Percentiles rank a stretch among this genome's conserved stretches.
Conservation (phyloP, 37 sponge, comb jelly and placozoan genomes). For the Agelas oroides region DNA sequence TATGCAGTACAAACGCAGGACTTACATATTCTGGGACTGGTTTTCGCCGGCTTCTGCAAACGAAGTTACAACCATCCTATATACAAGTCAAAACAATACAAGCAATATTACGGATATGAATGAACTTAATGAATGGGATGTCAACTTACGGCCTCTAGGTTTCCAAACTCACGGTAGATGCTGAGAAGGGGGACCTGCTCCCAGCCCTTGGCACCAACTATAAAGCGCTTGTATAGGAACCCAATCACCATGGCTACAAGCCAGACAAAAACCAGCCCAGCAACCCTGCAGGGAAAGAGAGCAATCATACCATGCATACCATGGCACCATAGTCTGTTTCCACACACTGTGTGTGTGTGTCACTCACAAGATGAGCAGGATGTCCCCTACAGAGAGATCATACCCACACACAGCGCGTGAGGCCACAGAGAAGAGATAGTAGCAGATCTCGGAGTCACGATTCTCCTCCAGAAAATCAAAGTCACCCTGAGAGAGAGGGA, state of each 20-base stretch:
- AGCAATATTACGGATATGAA: not conserved
- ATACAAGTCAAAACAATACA: not conserved
- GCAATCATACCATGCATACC: too few species aligned
- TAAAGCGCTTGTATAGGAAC: constrained; percentile 62
- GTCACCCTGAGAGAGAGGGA: constrained; percentile 40
- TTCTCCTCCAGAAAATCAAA: constrained; percentile 80
- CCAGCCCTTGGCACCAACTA: constrained; percentile 82
- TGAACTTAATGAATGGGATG: too few species aligned
- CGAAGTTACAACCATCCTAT: constrained; percentile 89
- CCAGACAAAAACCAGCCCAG: constrained; percentile 54
- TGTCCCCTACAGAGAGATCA: constrained; percentile 46
- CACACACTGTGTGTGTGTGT: too few species aligned
- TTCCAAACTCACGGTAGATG: constrained; percentile 73
- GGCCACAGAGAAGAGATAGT: constrained; percentile 69
- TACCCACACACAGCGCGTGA: constrained; percentile 59
- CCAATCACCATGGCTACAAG: constrained; percentile 57
- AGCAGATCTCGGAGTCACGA: constrained; percentile 53
- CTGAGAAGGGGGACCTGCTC: constrained; percentile 78
- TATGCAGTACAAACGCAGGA: too few species aligned
- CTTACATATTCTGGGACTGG: constrained; percentile 26
- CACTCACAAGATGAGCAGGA: constrained; percentile 77
- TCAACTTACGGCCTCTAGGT: constrained; percentile 79
- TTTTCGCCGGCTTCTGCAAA: constrained; percentile 60
- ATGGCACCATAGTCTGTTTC: too few species aligned
- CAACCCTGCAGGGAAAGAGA: constrained; percentile 34